Evolutionary conservation across 2,888 invertebrate species (phyloP).

Genomic region (Rhagonycha lutea): DNA sequence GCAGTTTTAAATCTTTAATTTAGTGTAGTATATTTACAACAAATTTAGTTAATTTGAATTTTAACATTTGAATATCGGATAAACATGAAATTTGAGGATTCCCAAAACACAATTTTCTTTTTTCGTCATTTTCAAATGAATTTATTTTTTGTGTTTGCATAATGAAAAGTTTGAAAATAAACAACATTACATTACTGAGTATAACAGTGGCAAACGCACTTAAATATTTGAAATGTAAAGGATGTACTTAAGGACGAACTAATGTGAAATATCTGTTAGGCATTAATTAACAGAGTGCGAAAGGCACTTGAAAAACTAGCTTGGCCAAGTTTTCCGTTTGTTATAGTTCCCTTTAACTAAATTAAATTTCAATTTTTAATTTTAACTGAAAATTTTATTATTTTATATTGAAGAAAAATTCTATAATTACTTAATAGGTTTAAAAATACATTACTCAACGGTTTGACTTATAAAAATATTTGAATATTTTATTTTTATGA

Average conservation of each 20-base stretch:
- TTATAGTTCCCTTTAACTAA: not conserved
- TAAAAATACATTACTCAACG: not conserved
- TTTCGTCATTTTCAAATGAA: too few relatives aligned
- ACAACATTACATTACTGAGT: too few relatives aligned
- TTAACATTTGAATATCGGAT: too few relatives aligned
- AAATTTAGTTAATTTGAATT: too few relatives aligned
- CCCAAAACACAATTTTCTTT: too few relatives aligned
- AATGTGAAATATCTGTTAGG: not conserved
- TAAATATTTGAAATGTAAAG: not conserved
- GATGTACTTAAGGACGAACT: too few relatives aligned
- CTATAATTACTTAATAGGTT: not conserved
- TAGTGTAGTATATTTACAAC: too few relatives aligned
- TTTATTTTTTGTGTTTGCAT: too few relatives aligned
- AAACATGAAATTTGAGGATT: too few relatives aligned
- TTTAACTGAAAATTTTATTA: not conserved
- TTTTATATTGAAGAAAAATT: not conserved
- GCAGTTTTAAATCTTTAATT: not conserved
- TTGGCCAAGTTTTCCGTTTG: not conserved
- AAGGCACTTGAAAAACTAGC: not conserved
- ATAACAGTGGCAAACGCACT: not conserved
- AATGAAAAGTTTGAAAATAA: too few relatives aligned
- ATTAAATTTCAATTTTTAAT: not conserved
- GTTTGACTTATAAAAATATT: not conserved
- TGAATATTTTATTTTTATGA: not conserved
- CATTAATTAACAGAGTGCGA: not conserved